phyloP scores from a whole-genome alignment of 2,113 vertebrate species.

The Xenopus borealis region DNA sequence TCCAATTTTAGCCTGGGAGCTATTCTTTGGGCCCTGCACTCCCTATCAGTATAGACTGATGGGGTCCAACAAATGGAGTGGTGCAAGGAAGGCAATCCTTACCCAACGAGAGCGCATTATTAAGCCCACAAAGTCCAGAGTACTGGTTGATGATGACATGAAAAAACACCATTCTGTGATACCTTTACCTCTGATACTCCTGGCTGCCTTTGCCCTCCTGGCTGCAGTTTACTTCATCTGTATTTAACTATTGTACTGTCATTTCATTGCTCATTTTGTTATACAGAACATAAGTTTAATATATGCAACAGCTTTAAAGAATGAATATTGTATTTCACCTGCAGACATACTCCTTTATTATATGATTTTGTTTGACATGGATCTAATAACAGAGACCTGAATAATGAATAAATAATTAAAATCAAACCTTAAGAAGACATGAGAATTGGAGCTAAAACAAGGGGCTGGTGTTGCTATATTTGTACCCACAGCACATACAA shows the following conservation, averaged over 20 bases:
- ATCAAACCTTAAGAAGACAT: too few relatives aligned
- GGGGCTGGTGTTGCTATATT: too few relatives aligned
- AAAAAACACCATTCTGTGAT: neutral
- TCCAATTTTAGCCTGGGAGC: constrained; percentile 63
- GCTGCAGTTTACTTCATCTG: constrained; percentile 13
- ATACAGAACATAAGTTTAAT: too few relatives aligned
- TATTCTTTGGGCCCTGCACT: constrained; percentile 69
- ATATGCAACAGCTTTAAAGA: too few relatives aligned
- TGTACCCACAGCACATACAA: too few relatives aligned
- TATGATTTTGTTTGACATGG: too few relatives aligned
- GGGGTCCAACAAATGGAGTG: constrained; percentile 70
- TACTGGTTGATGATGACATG: neutral
- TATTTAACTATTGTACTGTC: neutral
- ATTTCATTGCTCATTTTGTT: too few relatives aligned
- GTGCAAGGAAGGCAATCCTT: constrained; percentile 68
- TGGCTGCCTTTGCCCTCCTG: constrained; percentile 9
- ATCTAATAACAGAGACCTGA: too few relatives aligned
- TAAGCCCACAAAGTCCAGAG: constrained; percentile 65
- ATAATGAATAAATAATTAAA: too few relatives aligned
- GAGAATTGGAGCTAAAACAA: too few relatives aligned
- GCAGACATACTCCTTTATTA: too few relatives aligned
- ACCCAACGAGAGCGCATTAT: constrained; percentile 70
- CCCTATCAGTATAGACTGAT: constrained; percentile 78
- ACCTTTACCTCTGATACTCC: constrained; percentile 1
- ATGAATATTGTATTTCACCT: too few relatives aligned